Base-by-base conservation (phyloP, 2,888 invertebrate species). In the Lissocephala sabroskyi region DNA sequence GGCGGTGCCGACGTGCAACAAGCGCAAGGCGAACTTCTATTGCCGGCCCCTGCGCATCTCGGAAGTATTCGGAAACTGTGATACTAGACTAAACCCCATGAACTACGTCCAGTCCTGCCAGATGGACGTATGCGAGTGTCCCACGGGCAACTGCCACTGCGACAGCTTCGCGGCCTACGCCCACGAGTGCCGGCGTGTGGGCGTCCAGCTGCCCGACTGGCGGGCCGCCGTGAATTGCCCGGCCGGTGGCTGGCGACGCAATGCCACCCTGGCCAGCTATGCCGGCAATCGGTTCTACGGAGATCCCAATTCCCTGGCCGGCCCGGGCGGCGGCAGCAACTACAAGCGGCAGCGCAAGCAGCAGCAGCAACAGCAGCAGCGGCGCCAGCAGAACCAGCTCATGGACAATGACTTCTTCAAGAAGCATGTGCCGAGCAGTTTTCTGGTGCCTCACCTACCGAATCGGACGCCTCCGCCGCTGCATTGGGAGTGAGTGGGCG, bases 141-240 rank as follows among this genome's bases (percentile, higher is more conserved):
- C 92, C 1, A 88, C 88, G 10, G 88, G 89, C 49, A 57, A 89
- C 73, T 97, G 97, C 74, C 93, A 95, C 81, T 97, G 97, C 83
- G 95, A 96, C 64, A 92, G 95, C 54, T 90, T 96, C 75, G 90
- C 91, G 45, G 96, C 96, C 2, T 97, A 96, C 80, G 93, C 93
- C 0, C 90, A 94, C 60, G 95, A 95, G 82, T 97, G 97, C 80
- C 88, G 90, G 56, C 87, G 95, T 16, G 84, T 92, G 32, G 95
- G 95, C 0, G 91, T 92, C 0, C 86, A 88, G 52, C 85, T 93
- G 40, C 86, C 86, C 0, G 88, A 90, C 59, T 96, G 95, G 95
- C 87, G 90, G 52, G 86, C 87, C 40, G 86, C 87, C 11, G 90
- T 91, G 42, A 89, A 88, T 79, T 94, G 94, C 78, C 88, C 87